Evolutionary conservation across 2,888 invertebrate species (phyloP), one percentile per base, ranked within the genome.

Genomic region (Caenorhabditis sulstoni): DNA sequence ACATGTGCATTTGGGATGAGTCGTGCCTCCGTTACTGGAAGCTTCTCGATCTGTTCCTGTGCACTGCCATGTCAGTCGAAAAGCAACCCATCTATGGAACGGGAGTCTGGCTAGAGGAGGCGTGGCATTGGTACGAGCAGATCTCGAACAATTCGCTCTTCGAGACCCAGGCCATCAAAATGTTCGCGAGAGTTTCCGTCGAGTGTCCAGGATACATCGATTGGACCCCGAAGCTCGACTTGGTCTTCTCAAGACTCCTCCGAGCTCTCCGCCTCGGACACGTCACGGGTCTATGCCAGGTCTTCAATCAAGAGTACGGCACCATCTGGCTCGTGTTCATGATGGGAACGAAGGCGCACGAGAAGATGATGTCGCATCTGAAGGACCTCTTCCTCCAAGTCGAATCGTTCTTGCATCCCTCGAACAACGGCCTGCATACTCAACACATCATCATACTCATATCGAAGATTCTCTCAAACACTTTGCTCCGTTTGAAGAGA

Each of bases 321-420:
- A 58, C 84, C 11, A 75, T 81, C 2, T 82, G 86, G 79, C 45
- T 89, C 14, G 78, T 83, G 18, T 88, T 89, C 77, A 81, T 85
- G 66, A 74, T 90, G 8, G 87, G 87, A 44, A 85, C 86, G 8
- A 58, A 74, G 16, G 77, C 61, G 44, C 83, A 86, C 55, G 79
- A 83, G 20, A 70, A 71, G 81, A 80, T 86, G 37, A 85, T 88
- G 78, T 37, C 80, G 50, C 81, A 87, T 87, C 92, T 97, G 62
- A 93, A 94, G 70, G 94, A 94, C 86, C 94, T 96, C 89, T 93
- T 96, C 89, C 94, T 94, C 83, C 94, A 94, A 0, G 92, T 96
- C 3, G 95, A 95, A 90, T 94, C 95, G 4, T 96, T 95, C 91
- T 94, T 94, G 86, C 95, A 97, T 91, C 95, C 95, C 62, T 96